Evolutionary conservation across 1,140 invertebrate species (phyloP).

Genomic region (Drosophila funebris): DNA sequence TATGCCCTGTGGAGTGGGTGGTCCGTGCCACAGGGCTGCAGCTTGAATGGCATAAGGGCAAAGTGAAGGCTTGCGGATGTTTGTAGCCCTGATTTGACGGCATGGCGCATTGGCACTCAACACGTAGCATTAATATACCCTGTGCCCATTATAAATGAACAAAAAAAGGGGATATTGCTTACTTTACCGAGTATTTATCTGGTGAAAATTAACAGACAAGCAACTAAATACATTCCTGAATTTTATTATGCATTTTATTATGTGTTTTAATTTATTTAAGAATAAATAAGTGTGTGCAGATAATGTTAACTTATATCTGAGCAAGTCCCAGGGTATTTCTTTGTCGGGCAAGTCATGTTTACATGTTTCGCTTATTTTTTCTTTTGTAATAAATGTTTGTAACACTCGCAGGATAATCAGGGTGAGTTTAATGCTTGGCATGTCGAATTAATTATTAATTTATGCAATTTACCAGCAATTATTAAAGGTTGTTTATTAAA

Average conservation of each 20-base stretch:
- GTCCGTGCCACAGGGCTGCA: neutral
- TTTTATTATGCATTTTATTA: too few relatives aligned
- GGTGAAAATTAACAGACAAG: too few relatives aligned
- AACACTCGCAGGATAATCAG: neutral
- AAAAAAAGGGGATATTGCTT: neutral
- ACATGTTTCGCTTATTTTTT: neutral
- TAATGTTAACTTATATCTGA: too few relatives aligned
- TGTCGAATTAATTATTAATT: conserved; percentile 46
- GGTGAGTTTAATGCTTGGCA: conserved; percentile 16
- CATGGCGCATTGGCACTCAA: too few relatives aligned
- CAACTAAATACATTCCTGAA: too few relatives aligned
- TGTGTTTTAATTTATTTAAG: too few relatives aligned
- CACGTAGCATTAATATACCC: neutral
- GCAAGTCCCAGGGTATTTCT: neutral
- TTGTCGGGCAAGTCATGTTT: neutral
- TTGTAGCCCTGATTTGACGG: neutral
- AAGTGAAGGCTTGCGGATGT: neutral
- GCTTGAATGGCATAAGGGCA: neutral
- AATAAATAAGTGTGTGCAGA: too few relatives aligned
- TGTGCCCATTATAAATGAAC: neutral
- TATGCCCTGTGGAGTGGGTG: neutral
- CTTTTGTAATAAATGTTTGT: neutral
- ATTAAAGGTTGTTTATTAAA: conserved; percentile 5
- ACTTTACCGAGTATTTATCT: too few relatives aligned
- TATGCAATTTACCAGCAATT: conserved; percentile 31